A percentile compares a stretch with the other conserved stretches of the same genome.
Conservation (phyloP, 2,797 vertebrate genomes). For the Columba guinea region DNA sequence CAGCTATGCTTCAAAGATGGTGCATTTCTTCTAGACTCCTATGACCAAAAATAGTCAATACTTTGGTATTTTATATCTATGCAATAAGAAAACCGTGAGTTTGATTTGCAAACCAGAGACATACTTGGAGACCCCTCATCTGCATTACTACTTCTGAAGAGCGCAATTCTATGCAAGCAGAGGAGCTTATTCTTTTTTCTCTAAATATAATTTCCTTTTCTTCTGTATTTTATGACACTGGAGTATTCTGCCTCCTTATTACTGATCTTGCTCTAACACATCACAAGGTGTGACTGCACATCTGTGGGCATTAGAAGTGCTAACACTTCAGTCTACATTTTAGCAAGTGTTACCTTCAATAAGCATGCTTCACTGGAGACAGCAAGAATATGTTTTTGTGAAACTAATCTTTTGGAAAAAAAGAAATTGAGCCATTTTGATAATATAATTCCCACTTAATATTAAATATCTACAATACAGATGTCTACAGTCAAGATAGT, state of each 20-base stretch:
- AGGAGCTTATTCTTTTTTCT: background rate
- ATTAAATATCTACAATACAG: background rate
- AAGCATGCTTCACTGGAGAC: background rate
- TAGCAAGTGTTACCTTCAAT: background rate
- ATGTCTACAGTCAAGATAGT: background rate
- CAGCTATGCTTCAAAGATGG: background rate
- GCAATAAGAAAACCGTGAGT: background rate
- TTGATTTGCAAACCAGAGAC: background rate
- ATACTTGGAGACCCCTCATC: background rate
- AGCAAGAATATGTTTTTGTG: background rate
- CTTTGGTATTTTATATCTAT: background rate
- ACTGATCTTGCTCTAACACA: background rate
- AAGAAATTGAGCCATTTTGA: background rate
- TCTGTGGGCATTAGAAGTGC: background rate
- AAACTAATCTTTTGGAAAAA: slow-evolving; percentile 9
- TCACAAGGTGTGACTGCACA: background rate
- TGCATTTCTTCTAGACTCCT: background rate
- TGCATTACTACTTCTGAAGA: background rate
- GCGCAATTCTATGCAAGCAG: background rate
- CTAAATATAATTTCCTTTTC: background rate
- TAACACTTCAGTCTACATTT: background rate
- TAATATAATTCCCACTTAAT: background rate
- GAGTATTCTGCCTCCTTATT: background rate
- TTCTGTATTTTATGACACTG: background rate
- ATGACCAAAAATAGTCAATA: background rate